Evolutionary conservation across 2,113 vertebrate genomes (phyloP), one percentile per base, ranked within the genome.

Genomic region (Melospiza melodia): DNA sequence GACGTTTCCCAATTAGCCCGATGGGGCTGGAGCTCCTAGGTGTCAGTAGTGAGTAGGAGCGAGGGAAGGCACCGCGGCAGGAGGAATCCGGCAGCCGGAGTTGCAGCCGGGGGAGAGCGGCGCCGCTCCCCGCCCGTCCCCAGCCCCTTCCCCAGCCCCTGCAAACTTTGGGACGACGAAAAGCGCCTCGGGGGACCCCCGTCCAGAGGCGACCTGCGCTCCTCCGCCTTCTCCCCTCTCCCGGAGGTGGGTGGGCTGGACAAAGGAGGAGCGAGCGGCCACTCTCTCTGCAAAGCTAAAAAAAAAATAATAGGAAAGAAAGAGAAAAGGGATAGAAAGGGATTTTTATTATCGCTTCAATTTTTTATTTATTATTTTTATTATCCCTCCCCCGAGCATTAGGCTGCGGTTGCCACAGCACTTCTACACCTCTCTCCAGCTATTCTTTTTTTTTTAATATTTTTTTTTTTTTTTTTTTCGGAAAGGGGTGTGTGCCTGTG

Each of bases 1-100:
- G 96, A 94, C 89, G 69, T 94, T 93, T 95, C 96, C 79, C 97
- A 98, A 98, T 97, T 97, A 98, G 98, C 97, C 98, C 97, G 98
- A 98, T 98, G 97, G 93, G 96, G 86, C 87, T 93, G 96, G 96
- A 94, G 96, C 84, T 94, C 96, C 96, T 93, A 96, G 94, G 97
- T 98, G 98, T 97, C 97, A 98, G 97, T 97, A 97, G 97, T 80
- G 97, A 96, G 97, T 95, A 95, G 84, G 75, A 96, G 88, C 84
- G 58, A 87, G 94, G 95, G 90, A 92, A 93, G 66, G 90, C 82
- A 49, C 87, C 73, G 89, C 91, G 97, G 94, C 95, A 97, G 93
- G 95, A 97, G 93, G 93, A 97, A 97, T 90, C 94, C 65, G 97
- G 95, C 97, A 97, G 97, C 86, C 86, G 93, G 95, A 88, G 97